Base-by-base conservation (phyloP, 64 coral and sea anemone species). In the Cladopsammia gracilis region DNA sequence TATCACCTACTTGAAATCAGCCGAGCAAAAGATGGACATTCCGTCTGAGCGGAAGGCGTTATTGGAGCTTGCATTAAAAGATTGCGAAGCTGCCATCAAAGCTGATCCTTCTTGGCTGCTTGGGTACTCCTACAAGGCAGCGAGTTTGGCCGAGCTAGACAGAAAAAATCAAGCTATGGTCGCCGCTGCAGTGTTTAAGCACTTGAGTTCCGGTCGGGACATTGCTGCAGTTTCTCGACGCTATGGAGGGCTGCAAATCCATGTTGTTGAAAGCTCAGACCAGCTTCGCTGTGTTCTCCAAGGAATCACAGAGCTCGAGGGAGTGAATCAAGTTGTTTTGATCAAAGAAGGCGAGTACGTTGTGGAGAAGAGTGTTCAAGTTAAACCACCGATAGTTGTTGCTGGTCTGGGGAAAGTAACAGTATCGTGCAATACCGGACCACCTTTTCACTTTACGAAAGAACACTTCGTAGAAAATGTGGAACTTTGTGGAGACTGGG, bases 241-340 rank as follows among this genome's bases (percentile, higher is more conserved):
- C 72, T 75, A 74, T 51, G 72, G 72, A 14, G 19, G 16, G 3
- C 71, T 74, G 4, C 43, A 74, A 49, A 19, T 74, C 14, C 42
- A 74, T 1, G 71, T 74, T 45, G 71, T 74, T 74, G 43, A 50
- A 16, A 75, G 44, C 19, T 75, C 72, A 48, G 72, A 7, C 48
- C 6, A 75, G 72, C 45, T 75, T 8, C 15, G 72, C 4, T 6
- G 72, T 50, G 45, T 75, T 48, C 44, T 75, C 48, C 72, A 75
- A 75, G 5, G 18, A 4, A 19, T 49, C 3, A 20, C 14, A 44
- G 48, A 20, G 4, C 72, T 7, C 9, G 72, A 19, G 3, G 24
- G 68, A 71, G 68, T 19, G 72, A 75, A 75, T n/a, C 44, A 75
- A 75, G 72, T 75, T 15, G 72, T 75, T 75, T 18, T 75, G 6